A percentile compares a stretch with the other conserved stretches of the same genome.
Conservation (phyloP, 2,797 vertebrate species). For the Protonibea diacanthus region DNA sequence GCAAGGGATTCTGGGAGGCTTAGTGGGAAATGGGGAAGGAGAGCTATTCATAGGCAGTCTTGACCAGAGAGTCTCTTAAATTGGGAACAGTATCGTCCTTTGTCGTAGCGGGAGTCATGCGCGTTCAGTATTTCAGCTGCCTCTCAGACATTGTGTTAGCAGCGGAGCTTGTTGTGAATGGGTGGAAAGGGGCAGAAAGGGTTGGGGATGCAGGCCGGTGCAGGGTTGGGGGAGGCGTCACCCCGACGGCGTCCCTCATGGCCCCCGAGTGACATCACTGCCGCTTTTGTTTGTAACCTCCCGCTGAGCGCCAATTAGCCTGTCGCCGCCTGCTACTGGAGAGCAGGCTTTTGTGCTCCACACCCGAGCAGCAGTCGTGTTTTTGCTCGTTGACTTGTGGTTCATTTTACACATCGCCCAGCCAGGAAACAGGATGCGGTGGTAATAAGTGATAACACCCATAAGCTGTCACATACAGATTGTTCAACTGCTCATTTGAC, state of each 20-base stretch:
- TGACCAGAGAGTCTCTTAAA: conserved; percentile 56
- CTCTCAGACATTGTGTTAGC: conserved; percentile 46
- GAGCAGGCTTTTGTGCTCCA: conserved; percentile 52
- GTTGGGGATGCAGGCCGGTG: conserved; percentile 17
- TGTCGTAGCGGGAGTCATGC: conserved; percentile 62
- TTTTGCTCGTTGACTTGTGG: conserved; percentile 36
- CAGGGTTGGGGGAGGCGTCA: conserved; percentile 23
- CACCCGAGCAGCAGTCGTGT: conserved; percentile 45
- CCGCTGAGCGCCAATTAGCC: conserved; percentile 75
- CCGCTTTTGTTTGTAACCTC: conserved; percentile 61
- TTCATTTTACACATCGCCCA: conserved; percentile 34
- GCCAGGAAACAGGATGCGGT: conserved; percentile 66
- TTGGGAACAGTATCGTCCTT: conserved; percentile 62
- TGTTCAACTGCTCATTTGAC: conserved; percentile 14
- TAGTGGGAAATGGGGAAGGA: conserved; percentile 34
- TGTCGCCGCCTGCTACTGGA: conserved; percentile 46
- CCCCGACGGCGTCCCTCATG: conserved; percentile 32
- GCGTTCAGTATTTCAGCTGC: conserved; percentile 50
- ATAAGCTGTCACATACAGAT: conserved; percentile 30
- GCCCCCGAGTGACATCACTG: conserved; percentile 67
- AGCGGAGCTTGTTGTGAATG: conserved; percentile 50
- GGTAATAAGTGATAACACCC: conserved; percentile 49
- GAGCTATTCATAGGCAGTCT: conserved; percentile 60
- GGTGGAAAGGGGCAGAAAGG: conserved; percentile 21
- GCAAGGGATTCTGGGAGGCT: conserved; percentile 70